Conservation (phyloP, 2,888 invertebrate species). For the Bembecia ichneumoniformis region DNA sequence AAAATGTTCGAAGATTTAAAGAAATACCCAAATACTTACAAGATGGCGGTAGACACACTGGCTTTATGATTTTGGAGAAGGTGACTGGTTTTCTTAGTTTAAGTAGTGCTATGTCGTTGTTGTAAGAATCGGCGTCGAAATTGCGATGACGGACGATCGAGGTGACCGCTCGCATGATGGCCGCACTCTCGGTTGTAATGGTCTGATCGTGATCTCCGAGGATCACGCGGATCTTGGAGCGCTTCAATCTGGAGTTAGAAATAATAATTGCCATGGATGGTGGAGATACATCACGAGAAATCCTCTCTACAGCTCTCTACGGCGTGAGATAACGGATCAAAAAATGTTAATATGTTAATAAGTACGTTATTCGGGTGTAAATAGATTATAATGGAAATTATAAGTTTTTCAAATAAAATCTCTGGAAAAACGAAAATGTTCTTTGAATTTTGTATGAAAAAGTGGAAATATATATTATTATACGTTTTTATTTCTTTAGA, state of each 20-base stretch:
- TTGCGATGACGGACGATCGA: conserved; percentile 84
- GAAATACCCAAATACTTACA: conserved; percentile 52
- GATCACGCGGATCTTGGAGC: conserved; percentile 85
- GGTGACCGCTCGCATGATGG: conserved; percentile 86
- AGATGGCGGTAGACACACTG: conserved; percentile 82
- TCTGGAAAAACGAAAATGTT: too few species aligned
- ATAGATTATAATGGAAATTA: too few species aligned
- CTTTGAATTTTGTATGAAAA: too few species aligned
- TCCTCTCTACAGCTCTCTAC: too few species aligned
- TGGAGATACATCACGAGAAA: too few species aligned
- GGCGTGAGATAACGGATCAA: too few species aligned
- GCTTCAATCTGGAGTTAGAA: conserved; percentile 74
- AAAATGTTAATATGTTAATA: too few species aligned
- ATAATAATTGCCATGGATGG: too few species aligned
- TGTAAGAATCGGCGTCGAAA: conserved; percentile 88
- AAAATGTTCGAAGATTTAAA: conserved; percentile 62
- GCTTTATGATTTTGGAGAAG: conserved; percentile 82
- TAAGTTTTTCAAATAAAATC: too few species aligned
- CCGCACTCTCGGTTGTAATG: conserved; percentile 81
- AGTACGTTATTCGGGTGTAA: too few species aligned
- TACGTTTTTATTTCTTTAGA: too few species aligned
- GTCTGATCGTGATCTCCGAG: conserved; percentile 90
- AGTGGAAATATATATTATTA: too few species aligned
- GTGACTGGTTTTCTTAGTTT: conserved; percentile 82
- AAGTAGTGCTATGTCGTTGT: conserved; percentile 87